Percentiles rank a stretch among this genome's conserved stretches.
Conservation (phyloP, 2,888 invertebrate species). For the Strigamia crassipes region DNA sequence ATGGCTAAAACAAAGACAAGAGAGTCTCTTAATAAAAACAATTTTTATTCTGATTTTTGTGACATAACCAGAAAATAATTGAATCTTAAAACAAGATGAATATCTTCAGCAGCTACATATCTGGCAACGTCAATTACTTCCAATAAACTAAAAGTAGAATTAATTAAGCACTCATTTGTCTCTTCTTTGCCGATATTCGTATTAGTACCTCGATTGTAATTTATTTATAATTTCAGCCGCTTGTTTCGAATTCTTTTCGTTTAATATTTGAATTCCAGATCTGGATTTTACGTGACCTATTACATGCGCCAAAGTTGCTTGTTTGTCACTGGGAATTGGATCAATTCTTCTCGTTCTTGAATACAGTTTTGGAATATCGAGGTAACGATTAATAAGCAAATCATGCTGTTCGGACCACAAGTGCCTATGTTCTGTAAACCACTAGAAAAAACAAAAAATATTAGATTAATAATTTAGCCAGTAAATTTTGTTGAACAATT, state of each 20-base stretch:
- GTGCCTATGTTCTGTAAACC: conserved; percentile 34
- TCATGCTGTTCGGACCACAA: conserved; percentile 45
- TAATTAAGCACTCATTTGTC: neutral
- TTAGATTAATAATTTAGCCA: too few species aligned
- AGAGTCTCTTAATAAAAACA: neutral
- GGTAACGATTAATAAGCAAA: conserved; percentile 6
- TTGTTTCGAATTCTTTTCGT: neutral
- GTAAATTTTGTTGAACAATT: neutral
- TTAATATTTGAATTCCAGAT: conserved; percentile 32
- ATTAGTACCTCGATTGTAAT: neutral
- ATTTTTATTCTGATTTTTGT: neutral
- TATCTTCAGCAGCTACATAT: neutral
- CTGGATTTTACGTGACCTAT: conserved; percentile 20
- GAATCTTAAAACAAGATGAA: neutral
- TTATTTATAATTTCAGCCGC: neutral
- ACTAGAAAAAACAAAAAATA: conserved; percentile 7
- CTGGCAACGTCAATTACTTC: too few species aligned
- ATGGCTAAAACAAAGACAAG: too few species aligned
- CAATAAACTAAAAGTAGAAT: neutral
- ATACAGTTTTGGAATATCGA: neutral
- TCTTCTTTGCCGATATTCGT: neutral
- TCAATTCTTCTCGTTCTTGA: conserved; percentile 20
- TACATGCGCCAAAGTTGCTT: neutral
- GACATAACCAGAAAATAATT: conserved; percentile 20
- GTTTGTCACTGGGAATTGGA: neutral